Conservation (phyloP, 2,888 invertebrate genomes). For the Acanthosoma haemorrhoidale region DNA sequence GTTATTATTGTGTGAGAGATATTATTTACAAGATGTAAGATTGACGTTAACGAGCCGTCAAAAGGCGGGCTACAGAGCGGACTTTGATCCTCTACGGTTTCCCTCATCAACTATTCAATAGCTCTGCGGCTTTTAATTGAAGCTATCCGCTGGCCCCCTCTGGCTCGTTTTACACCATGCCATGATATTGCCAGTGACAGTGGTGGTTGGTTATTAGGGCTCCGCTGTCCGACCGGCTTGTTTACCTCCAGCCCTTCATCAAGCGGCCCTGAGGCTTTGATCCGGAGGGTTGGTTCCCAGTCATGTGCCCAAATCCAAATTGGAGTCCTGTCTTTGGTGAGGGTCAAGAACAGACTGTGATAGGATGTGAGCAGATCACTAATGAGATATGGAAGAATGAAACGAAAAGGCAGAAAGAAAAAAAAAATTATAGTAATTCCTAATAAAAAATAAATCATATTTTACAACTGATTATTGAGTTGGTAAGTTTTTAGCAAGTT, state of each 20-base stretch:
- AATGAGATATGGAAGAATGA: too few species aligned
- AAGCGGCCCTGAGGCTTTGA: neutral
- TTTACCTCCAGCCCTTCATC: neutral
- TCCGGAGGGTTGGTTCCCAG: neutral
- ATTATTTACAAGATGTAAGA: neutral
- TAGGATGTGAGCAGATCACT: too few species aligned
- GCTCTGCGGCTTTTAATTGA: constrained; percentile 39
- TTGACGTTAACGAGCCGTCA: neutral
- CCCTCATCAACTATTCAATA: constrained; percentile 39
- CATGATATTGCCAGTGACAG: too few species aligned
- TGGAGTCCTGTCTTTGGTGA: neutral
- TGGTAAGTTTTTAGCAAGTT: too few species aligned
- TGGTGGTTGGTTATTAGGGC: neutral
- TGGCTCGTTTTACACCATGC: neutral
- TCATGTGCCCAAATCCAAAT: neutral
- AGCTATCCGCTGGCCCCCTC: neutral
- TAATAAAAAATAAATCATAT: too few species aligned
- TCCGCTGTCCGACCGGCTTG: neutral
- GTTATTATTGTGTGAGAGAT: too few species aligned
- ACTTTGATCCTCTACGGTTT: constrained; percentile 20
- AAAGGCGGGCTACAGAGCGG: neutral
- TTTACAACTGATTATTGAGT: too few species aligned
- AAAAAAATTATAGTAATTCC: too few species aligned
- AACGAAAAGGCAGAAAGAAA: too few species aligned
- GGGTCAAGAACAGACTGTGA: neutral